Percentiles rank a stretch among this genome's conserved stretches.
These are phyloP conservation scores for Epirrhoe alternata DNA, from an alignment of 2,888 invertebrate species.

Conservation along the genomic window DNA sequence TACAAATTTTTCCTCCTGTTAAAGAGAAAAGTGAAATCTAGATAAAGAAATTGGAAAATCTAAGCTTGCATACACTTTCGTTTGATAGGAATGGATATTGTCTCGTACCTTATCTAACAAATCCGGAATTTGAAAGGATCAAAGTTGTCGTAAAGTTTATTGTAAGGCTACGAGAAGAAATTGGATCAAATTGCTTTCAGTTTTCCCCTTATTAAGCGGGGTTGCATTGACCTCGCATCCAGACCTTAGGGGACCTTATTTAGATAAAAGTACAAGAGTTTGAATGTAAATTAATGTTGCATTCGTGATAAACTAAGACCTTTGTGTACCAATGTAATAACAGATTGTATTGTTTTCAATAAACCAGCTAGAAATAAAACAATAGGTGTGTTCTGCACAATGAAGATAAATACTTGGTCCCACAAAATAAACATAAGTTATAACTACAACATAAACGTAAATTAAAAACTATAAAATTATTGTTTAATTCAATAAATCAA, in stretches of 20 bases:
- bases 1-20: background rate
- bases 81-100: slow-evolving; percentile 3
- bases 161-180: slow-evolving; percentile 59
- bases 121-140: slow-evolving; percentile 56
- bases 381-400: no score
- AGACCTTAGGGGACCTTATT: slow-evolving; percentile 43
- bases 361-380: no score
- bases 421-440: no score
- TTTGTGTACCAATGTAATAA: background rate
- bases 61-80: background rate
- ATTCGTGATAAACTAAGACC: background rate
- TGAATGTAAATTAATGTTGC: slow-evolving; percentile 2
- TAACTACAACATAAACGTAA: no score
- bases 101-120: slow-evolving; percentile 45
- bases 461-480: no score
- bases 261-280: slow-evolving; percentile 11
- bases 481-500: no score
- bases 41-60: background rate
- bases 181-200: slow-evolving; percentile 67
- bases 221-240: slow-evolving; percentile 47
- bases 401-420: no score
- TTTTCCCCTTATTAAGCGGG: slow-evolving; percentile 61
- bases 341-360: background rate
- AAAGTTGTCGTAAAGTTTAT: slow-evolving; percentile 72
- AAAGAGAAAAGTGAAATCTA: background rate